phyloP scores from a whole-genome alignment of 2,797 vertebrate genomes.

The Diplodus sargus region DNA sequence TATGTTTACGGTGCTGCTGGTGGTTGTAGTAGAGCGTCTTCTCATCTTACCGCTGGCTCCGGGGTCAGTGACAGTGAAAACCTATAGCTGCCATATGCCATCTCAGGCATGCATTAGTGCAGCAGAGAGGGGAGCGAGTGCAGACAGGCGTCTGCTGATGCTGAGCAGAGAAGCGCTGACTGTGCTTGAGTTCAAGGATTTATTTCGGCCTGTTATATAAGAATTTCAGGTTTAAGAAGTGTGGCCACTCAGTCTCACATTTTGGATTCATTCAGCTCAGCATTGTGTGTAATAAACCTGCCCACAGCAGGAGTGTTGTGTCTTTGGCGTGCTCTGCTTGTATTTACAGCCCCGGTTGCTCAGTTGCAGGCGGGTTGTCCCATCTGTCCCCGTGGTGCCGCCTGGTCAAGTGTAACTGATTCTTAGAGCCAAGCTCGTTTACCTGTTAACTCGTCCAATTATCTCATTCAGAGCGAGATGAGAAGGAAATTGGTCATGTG shows the following conservation, averaged over 20 bases:
- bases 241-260: background rate
- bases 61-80: conserved; percentile 49
- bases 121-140: conserved; percentile 15
- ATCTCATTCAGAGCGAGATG: conserved; percentile 29
- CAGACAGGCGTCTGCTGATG: conserved; percentile 17
- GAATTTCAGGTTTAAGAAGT: background rate
- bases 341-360: conserved; percentile 21
- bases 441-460: conserved; percentile 35
- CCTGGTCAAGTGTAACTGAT: conserved; percentile 16
- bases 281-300: conserved; percentile 5
- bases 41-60: conserved; percentile 64
- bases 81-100: conserved; percentile 57
- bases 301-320: conserved; percentile 19
- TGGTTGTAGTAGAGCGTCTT: conserved; percentile 49
- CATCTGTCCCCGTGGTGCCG: conserved; percentile 56
- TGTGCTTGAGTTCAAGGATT: conserved; percentile 3
- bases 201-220: background rate
- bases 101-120: conserved; percentile 53
- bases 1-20: conserved; percentile 28
- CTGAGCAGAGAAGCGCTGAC: background rate
- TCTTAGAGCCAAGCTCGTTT: conserved; percentile 40
- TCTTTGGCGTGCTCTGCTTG: conserved; percentile 27
- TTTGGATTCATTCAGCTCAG: conserved; percentile 5
- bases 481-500: conserved; percentile 12
- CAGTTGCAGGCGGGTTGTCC: conserved; percentile 7